Percentiles rank a stretch among this genome's conserved stretches.
These are phyloP conservation scores for Nyctibius grandis DNA, from an alignment of 2,797 vertebrate species.

Conservation along the genomic window DNA sequence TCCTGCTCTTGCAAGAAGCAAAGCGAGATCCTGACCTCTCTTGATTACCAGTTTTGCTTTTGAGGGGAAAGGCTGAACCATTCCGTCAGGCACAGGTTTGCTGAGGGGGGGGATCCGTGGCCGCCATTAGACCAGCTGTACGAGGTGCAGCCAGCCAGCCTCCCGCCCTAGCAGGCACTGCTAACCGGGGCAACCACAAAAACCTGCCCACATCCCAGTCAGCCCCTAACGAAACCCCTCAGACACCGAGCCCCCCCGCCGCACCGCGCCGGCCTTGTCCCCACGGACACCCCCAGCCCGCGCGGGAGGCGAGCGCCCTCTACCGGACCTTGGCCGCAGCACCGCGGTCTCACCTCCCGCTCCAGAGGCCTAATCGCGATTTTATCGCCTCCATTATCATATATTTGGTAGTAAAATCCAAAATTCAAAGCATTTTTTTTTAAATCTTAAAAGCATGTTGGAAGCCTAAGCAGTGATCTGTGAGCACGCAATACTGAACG, in stretches of 20 bases:
- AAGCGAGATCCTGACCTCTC: not conserved
- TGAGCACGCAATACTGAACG: fast-evolving
- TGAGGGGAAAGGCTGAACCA: not conserved
- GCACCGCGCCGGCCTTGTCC: too few species aligned
- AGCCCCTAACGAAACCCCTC: not conserved
- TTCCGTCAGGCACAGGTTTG: not conserved
- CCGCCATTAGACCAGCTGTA: not conserved
- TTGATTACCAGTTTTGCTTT: not conserved
- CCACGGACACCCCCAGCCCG: too few species aligned
- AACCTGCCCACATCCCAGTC: fast-evolving
- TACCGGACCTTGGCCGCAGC: too few species aligned
- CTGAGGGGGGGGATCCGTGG: not conserved
- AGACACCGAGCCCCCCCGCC: too few species aligned
- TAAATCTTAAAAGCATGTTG: not conserved
- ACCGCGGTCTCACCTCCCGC: too few species aligned
- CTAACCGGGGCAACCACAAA: not conserved
- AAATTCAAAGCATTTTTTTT: not conserved
- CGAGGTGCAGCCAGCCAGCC: not conserved
- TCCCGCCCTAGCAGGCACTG: not conserved
- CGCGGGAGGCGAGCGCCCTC: too few species aligned
- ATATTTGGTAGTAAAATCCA: not conserved
- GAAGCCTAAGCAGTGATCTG: not conserved
- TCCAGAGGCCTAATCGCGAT: not conserved
- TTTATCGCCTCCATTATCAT: not conserved
- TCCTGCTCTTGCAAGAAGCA: not conserved